A percentile compares a stretch with the other conserved stretches of the same genome.
phyloP scores from a whole-genome alignment of 2,888 invertebrate genomes.

The Nezara viridula region DNA sequence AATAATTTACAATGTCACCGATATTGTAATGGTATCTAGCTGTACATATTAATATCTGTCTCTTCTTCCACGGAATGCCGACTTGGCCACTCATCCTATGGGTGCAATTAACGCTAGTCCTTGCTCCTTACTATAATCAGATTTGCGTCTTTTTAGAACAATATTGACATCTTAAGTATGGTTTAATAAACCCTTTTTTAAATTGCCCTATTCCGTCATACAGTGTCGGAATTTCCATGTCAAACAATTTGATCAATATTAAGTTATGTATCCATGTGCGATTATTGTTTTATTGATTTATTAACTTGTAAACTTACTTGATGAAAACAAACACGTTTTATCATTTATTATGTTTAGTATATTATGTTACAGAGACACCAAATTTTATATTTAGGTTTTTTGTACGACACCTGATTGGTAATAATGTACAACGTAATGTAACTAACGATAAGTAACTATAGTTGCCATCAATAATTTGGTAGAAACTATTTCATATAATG shows the following conservation, averaged over 20 bases:
- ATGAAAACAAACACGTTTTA: not conserved
- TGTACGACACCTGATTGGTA: not conserved
- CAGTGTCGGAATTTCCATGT: not conserved
- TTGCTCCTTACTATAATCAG: not conserved
- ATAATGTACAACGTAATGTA: not conserved
- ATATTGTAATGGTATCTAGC: too few species aligned
- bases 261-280: not conserved
- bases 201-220: not conserved
- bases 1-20: not conserved
- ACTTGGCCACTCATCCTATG: not conserved
- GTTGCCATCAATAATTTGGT: too few species aligned
- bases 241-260: not conserved
- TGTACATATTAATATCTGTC: too few species aligned
- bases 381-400: not conserved
- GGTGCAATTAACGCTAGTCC: not conserved
- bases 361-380: not conserved
- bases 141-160: not conserved
- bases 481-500: too few species aligned
- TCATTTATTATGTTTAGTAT: too few species aligned
- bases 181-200: not conserved
- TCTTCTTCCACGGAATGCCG: not conserved
- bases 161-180: not conserved
- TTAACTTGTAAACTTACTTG: not conserved
- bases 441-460: too few species aligned
- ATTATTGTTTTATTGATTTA: not conserved